These are phyloP conservation scores for Herpetotheres cachinnans DNA, from an alignment of 2,113 vertebrate species.

Conservation along the genomic window DNA sequence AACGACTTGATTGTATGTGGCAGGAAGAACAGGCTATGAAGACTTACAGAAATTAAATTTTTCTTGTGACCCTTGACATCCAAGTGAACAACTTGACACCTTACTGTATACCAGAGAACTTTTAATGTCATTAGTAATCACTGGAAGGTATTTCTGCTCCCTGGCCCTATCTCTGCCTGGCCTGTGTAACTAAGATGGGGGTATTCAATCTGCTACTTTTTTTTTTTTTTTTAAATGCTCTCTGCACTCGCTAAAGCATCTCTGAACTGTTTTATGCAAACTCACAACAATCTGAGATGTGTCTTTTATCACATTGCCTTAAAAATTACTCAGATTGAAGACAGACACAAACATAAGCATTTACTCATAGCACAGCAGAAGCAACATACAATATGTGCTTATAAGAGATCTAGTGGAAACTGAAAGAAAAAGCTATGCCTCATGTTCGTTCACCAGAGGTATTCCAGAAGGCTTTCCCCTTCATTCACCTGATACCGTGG, in stretches of 20 bases:
- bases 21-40: neutral
- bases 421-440: neutral
- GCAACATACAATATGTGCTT: neutral
- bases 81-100: neutral
- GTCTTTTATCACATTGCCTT: neutral
- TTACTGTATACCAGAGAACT: neutral
- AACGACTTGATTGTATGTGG: neutral
- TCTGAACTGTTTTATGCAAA: neutral
- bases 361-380: neutral
- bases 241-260: neutral
- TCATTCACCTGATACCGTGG: neutral
- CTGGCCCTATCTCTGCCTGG: neutral
- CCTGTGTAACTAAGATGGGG: neutral
- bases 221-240: neutral
- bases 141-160: neutral
- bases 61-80: neutral
- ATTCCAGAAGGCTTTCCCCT: neutral
- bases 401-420: neutral
- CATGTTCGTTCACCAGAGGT: neutral
- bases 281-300: neutral
- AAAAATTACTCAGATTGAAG: neutral
- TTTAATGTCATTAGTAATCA: neutral
- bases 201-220: neutral
- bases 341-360: neutral
- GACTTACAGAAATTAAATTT: neutral